A percentile compares a stretch with the other conserved stretches of the same genome.
These are phyloP conservation scores for Bos indicus DNA, from an alignment of 2,113 vertebrate species.

Conservation along the genomic window DNA sequence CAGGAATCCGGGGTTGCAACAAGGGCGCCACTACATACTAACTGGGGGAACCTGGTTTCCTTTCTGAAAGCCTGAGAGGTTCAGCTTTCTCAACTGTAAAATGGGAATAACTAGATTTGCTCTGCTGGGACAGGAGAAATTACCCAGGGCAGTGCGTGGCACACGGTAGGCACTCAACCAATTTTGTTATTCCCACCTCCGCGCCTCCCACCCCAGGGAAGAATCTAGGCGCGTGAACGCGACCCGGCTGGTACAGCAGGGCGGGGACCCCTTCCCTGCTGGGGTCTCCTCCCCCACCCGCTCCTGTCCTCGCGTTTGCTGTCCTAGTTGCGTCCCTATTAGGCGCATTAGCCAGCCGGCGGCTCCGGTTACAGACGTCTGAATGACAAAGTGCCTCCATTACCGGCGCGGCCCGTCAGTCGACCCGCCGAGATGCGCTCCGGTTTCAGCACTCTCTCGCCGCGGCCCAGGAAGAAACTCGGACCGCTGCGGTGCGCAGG, in stretches of 20 bases:
- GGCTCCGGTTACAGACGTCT: conserved; percentile 80
- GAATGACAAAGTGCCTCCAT: conserved; percentile 86
- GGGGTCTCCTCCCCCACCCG: background rate
- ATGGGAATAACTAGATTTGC: background rate
- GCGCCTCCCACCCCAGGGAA: no score
- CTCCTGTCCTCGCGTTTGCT: conserved; percentile 55
- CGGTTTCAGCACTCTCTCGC: conserved; percentile 49
- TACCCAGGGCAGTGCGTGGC: background rate
- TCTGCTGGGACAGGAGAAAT: background rate
- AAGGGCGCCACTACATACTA: background rate
- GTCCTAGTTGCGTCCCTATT: conserved; percentile 61
- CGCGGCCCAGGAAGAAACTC: conserved; percentile 42
- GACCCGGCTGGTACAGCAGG: background rate
- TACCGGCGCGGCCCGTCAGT: conserved; percentile 70
- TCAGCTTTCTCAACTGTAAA: background rate
- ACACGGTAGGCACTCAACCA: background rate
- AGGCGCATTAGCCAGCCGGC: conserved; percentile 76
- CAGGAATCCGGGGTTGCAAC: background rate
- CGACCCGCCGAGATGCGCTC: conserved; percentile 46
- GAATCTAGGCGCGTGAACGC: background rate
- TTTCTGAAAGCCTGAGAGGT: background rate
- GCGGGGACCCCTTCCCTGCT: background rate
- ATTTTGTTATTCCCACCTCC: background rate
- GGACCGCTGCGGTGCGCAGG: background rate
- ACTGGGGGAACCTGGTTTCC: background rate